Conservation (phyloP, 2,113 vertebrate genomes). For the Pleuronectes platessa region DNA sequence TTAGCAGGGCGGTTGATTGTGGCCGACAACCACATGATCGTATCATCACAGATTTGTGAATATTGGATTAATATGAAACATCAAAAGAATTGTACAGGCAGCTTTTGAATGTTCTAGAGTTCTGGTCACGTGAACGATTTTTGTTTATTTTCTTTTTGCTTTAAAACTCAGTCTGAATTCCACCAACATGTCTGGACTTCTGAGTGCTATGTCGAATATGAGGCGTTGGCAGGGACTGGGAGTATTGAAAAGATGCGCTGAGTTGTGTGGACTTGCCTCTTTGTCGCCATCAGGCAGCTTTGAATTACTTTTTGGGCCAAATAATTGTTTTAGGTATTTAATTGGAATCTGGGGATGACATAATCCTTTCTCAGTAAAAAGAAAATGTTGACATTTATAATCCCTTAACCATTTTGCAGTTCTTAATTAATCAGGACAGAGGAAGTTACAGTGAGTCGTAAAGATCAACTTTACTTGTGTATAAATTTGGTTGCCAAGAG, state of each 20-base stretch:
- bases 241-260: neutral
- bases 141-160: neutral
- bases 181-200: constrained; percentile 32
- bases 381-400: neutral
- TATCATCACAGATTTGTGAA: constrained; percentile 18
- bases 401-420: too few species aligned
- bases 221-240: neutral
- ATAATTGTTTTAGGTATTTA: too few species aligned
- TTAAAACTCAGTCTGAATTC: constrained; percentile 19
- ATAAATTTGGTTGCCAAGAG: too few species aligned
- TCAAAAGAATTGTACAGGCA: neutral
- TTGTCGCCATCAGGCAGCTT: neutral
- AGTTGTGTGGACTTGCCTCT: constrained; percentile 34
- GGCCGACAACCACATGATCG: constrained; percentile 10
- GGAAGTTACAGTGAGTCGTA: too few species aligned
- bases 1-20: neutral
- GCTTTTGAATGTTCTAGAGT: neutral
- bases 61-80: constrained; percentile 19
- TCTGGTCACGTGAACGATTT: neutral
- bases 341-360: too few species aligned
- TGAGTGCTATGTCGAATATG: neutral
- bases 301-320: neutral
- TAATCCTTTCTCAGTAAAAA: too few species aligned
- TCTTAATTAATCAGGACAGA: too few species aligned
- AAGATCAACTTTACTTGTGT: too few species aligned